Evolutionary conservation across 2,888 invertebrate genomes (phyloP).

Genomic region (Lasioglossum malachurum): DNA sequence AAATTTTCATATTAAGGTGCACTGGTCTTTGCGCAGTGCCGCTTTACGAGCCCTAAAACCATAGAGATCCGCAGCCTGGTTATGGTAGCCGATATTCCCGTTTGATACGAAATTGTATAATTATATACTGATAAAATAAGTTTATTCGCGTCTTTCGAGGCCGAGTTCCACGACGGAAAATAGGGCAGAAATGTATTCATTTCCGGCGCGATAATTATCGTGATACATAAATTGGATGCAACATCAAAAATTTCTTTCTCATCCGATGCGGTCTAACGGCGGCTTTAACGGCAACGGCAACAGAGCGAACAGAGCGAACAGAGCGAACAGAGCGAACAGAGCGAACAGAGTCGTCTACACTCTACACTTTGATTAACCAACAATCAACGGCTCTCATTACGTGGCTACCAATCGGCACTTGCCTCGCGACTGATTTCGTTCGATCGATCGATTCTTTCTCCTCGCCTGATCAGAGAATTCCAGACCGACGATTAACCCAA

Average conservation of each 20-base stretch:
- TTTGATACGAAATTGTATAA: not conserved
- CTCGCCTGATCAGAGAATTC: not conserved
- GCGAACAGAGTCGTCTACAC: not conserved
- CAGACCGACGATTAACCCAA: conserved; percentile 5
- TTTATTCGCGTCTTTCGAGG: not conserved
- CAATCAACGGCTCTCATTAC: not conserved
- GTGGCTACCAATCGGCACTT: not conserved
- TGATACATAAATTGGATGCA: not conserved
- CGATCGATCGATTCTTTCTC: not conserved
- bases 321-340: no score
- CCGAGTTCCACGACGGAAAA: not conserved
- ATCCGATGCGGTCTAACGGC: not conserved
- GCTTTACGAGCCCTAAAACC: not conserved
- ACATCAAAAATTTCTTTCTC: not conserved
- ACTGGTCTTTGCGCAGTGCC: not conserved
- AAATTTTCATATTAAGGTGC: not conserved
- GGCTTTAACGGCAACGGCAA: no score
- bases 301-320: no score
- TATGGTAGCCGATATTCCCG: not conserved
- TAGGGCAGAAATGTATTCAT: not conserved
- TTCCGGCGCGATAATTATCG: not conserved
- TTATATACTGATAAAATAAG: not conserved
- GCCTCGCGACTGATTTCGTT: not conserved
- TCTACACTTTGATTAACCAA: not conserved
- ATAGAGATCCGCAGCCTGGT: not conserved